These are phyloP conservation scores for Tetraneura akinire DNA, from an alignment of 1,140 invertebrate genomes.

Conservation along the genomic window DNA sequence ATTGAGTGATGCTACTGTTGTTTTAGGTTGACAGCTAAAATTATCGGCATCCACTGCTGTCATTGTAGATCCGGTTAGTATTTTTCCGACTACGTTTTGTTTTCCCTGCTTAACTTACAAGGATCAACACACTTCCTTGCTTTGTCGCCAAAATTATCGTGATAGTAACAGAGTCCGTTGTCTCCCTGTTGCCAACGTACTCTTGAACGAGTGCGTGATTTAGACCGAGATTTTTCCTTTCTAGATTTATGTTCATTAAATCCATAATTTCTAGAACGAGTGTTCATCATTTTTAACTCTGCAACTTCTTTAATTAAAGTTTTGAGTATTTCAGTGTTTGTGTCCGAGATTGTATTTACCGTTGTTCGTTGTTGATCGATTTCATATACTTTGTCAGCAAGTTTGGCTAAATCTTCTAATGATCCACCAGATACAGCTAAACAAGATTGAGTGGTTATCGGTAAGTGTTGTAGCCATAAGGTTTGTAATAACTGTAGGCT, in stretches of 20 bases:
- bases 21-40: background rate
- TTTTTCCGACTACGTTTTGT: background rate
- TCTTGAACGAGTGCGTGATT: background rate
- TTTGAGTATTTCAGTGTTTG: background rate
- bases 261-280: too few relatives aligned
- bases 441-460: background rate
- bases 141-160: background rate
- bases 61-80: background rate
- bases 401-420: background rate
- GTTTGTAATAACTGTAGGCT: background rate
- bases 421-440: background rate
- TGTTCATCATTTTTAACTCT: background rate
- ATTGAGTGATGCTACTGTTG: background rate
- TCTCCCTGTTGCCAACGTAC: background rate
- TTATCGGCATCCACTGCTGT: background rate
- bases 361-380: background rate
- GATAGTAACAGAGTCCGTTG: background rate
- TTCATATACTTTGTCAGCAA: background rate
- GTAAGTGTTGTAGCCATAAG: background rate
- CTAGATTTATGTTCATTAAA: background rate
- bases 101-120: background rate
- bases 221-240: too few relatives aligned
- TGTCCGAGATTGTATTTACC: background rate
- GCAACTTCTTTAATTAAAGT: background rate
- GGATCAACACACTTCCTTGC: slow-evolving; percentile 9